phyloP scores from a whole-genome alignment of 2,888 invertebrate genomes.

The Cyclophora albipunctata region DNA sequence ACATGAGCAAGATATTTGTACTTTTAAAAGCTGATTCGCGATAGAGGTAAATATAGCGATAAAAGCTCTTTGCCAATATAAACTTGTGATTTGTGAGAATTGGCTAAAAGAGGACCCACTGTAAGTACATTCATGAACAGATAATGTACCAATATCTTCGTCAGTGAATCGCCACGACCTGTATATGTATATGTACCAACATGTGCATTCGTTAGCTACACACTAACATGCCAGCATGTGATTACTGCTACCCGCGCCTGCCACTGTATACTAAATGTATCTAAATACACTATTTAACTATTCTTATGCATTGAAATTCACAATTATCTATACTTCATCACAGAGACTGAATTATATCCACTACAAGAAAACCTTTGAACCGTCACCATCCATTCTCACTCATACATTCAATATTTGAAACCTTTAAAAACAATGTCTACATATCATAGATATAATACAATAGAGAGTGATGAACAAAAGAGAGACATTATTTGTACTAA shows the following conservation, averaged over 20 bases:
- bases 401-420: conserved; percentile 42
- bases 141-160: conserved; percentile 30
- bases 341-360: conserved; percentile 63
- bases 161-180: conserved; percentile 29
- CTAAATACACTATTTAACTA: conserved; percentile 26
- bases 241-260: conserved; percentile 27
- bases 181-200: conserved; percentile 29
- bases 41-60: conserved; percentile 31
- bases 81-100: conserved; percentile 49
- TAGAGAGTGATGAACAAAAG: conserved; percentile 71
- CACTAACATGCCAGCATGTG: conserved; percentile 11
- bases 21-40: conserved; percentile 48
- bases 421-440: conserved; percentile 46
- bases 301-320: conserved; percentile 54
- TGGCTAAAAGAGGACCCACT: conserved; percentile 48
- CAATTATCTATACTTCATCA: conserved; percentile 65
- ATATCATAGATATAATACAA: conserved; percentile 55
- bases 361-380: conserved; percentile 46
- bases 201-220: conserved; percentile 46
- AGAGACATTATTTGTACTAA: conserved; percentile 73
- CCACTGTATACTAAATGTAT: conserved; percentile 34
- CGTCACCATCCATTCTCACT: conserved; percentile 57
- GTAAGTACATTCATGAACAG: conserved; percentile 33
- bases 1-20: conserved; percentile 71
- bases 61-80: conserved; percentile 44